These are phyloP conservation scores for Rhinogobio ventralis DNA, from an alignment of 2,797 vertebrate species.

Conservation along the genomic window DNA sequence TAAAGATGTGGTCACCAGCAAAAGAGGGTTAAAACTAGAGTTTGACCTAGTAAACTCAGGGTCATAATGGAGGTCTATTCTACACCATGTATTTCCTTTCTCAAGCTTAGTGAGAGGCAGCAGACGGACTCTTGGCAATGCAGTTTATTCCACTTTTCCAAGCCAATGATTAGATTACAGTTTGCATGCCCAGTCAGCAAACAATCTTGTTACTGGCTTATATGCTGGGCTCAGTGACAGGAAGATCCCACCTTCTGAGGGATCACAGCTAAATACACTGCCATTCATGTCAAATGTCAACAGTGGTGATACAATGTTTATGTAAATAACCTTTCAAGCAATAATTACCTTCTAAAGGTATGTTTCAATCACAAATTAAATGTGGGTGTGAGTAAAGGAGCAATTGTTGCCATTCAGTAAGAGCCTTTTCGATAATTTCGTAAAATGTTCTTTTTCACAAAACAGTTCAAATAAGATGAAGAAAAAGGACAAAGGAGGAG, in stretches of 20 bases:
- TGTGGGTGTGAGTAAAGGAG: too few relatives aligned
- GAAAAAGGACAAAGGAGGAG: not conserved
- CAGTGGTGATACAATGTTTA: not conserved
- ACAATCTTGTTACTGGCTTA: constrained; percentile 42
- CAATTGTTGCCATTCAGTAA: not conserved
- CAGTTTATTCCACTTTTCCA: constrained; percentile 46
- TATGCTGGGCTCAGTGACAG: constrained; percentile 4
- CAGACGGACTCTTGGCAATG: constrained; percentile 47
- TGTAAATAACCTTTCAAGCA: not conserved
- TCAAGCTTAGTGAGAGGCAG: constrained; percentile 10
- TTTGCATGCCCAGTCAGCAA: constrained; percentile 35
- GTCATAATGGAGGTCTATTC: not conserved
- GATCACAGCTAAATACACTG: not conserved
- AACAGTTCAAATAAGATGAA: not conserved
- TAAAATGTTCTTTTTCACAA: not conserved
- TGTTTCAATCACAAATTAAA: not conserved
- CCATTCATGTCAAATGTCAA: constrained; percentile 15
- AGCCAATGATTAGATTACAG: constrained; percentile 54
- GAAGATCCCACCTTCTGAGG: constrained; percentile 13
- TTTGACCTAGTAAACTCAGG: constrained; percentile 20
- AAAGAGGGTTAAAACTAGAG: not conserved
- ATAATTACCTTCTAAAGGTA: not conserved
- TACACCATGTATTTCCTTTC: constrained; percentile 17
- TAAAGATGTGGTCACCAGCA: not conserved
- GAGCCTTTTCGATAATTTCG: not conserved